phyloP scores from a whole-genome alignment of 2,113 vertebrate species.

The Ameiurus melas region DNA sequence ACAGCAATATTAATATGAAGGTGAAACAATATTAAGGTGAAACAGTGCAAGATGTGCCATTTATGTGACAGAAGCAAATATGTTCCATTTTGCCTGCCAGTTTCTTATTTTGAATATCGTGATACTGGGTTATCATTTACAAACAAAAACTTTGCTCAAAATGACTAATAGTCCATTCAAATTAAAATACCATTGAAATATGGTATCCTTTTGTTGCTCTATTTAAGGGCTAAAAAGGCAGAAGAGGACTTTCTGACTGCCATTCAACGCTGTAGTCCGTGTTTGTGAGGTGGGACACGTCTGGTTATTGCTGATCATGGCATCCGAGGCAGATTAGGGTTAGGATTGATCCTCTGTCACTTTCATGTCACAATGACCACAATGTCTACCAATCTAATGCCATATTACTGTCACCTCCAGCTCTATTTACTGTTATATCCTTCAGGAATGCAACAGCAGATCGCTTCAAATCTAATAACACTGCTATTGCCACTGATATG shows the following conservation, averaged over 20 bases:
- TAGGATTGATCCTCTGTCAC: conserved; percentile 10
- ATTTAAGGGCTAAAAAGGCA: not conserved
- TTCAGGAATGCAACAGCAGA: not conserved
- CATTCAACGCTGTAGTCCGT: not conserved
- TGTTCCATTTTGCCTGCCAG: not conserved
- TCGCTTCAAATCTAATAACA: conserved; percentile 26
- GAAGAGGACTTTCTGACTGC: not conserved
- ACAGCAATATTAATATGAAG: not conserved
- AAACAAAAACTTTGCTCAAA: not conserved
- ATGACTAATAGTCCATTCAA: not conserved
- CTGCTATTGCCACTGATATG: conserved; percentile 16
- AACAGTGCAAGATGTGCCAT: not conserved
- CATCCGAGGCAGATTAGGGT: conserved; percentile 22
- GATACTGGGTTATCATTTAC: not conserved
- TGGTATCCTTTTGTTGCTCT: not conserved
- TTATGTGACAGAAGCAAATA: not conserved
- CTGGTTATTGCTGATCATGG: conserved; percentile 5
- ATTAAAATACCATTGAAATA: not conserved
- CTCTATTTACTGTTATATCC: not conserved
- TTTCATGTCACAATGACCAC: conserved; percentile 19
- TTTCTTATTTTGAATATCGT: not conserved
- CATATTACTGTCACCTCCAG: conserved; percentile 19
- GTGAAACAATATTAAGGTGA: not conserved
- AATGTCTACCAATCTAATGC: conserved; percentile 8
- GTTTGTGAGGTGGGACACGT: not conserved